Evolutionary conservation across 2,113 vertebrate species (phyloP).

Genomic region (Martes martes): DNA sequence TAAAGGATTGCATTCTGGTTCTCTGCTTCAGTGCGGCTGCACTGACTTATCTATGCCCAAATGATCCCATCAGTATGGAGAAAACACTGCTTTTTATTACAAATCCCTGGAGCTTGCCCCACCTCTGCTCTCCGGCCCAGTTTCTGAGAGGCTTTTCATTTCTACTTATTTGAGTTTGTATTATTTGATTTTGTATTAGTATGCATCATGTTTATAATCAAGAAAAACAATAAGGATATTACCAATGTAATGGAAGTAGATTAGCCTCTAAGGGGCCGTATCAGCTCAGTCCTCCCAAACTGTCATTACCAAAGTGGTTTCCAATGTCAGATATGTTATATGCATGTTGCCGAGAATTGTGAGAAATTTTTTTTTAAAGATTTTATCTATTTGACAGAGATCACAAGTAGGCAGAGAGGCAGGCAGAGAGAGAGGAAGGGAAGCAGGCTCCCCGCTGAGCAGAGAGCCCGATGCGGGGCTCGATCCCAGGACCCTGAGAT

Average conservation of each 20-base stretch:
- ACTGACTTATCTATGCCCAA: neutral
- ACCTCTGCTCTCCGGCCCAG: neutral
- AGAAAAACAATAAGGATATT: neutral
- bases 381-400: no score
- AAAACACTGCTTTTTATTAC: neutral
- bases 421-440: no score
- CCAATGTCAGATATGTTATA: neutral
- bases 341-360: neutral
- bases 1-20: neutral
- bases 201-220: conserved; percentile 20
- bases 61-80: neutral
- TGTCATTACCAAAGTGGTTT: neutral
- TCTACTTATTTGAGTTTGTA: neutral
- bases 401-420: no score
- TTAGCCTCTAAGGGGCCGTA: conserved; percentile 13
- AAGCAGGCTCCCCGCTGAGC: no score
- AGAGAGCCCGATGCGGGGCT: no score
- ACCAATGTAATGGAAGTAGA: neutral
- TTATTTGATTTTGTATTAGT: neutral
- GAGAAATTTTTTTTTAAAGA: neutral
- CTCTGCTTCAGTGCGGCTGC: neutral
- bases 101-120: neutral
- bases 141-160: neutral
- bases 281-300: neutral
- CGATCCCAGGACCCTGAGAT: no score